Base-by-base conservation (phyloP, 2,888 invertebrate genomes). In the Rhorus exstirpatorius region DNA sequence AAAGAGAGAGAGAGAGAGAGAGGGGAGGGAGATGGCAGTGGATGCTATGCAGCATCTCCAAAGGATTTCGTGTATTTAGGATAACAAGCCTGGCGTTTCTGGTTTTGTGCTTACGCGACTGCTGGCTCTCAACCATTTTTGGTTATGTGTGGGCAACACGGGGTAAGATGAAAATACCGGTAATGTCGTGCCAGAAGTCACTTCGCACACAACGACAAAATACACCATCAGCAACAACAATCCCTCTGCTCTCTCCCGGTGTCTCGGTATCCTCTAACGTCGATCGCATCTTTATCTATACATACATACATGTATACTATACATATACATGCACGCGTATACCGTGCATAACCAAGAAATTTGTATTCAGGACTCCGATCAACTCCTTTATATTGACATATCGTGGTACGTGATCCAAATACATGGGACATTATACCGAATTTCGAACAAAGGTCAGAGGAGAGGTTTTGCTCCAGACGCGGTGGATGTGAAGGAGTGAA, bases 51-150 rank as follows among this genome's bases (percentile, higher is more conserved):
- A 71, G 71, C 60, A 55, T 90, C 89, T 91, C 91, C 89, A 89
- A 91, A 92, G 92, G 92, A 92, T 93, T 92, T 92, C 90, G 92
- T 93, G 91, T 93, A 93, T 93, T 93, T 93, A 92, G 93, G 93
- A 93, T 93, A 93, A 93, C 93, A 92, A 93, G 93, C 92, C 88
- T 88, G 75, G 79, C 82, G 81, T 74, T 77, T 58, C 75, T 60
- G 78, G 76, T 79, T 71, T 79, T 77, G 72, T 74, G 60, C 60
- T 80, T 70, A 65, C 65, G 63, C 61, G 68, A 70, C 63, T 70
- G 24, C 44, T 58, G 44, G 24, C 49, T 55, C 55, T 31, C 65
- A 26, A 12, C 53, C 79, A 63, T 74, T 79, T 71, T 75, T 51
- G 72, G 14, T 35, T 10, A 49, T 61, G 44, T 68, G 21, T 71